phyloP scores from a whole-genome alignment of 2,888 invertebrate species.

The Dysmachus trigonus region DNA sequence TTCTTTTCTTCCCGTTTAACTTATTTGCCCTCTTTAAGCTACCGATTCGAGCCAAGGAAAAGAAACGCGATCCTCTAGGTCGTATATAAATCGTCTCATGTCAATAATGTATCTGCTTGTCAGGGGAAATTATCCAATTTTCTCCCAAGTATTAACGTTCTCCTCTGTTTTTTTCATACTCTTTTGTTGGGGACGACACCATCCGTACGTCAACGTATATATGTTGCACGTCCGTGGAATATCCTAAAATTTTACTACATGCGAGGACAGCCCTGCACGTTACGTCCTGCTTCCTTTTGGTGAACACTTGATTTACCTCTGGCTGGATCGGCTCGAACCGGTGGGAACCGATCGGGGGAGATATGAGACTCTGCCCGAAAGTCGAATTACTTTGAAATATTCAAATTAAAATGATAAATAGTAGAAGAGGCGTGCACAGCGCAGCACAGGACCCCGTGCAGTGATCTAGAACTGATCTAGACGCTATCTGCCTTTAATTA shows the following conservation, averaged over 20 bases:
- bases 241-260: background rate
- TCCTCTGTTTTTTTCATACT: background rate
- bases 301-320: background rate
- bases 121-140: conserved; percentile 65
- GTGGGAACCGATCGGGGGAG: background rate
- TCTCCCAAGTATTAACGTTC: conserved; percentile 50
- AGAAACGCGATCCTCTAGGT: conserved; percentile 10
- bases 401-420: background rate
- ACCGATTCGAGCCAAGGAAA: background rate
- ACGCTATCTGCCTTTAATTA: background rate
- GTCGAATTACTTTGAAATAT: background rate
- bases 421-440: background rate
- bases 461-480: background rate
- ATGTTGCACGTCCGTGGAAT: background rate
- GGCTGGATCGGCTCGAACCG: background rate
- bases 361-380: background rate
- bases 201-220: background rate
- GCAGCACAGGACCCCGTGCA: background rate
- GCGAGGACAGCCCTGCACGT: background rate
- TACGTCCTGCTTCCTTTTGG: background rate
- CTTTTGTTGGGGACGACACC: conserved; percentile 10
- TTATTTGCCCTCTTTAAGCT: conserved; percentile 13
- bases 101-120: conserved; percentile 55
- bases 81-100: conserved; percentile 35
- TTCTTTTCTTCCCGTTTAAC: background rate